These are phyloP conservation scores for Cinclus cinclus DNA, from an alignment of 2,113 vertebrate species.

Conservation along the genomic window DNA sequence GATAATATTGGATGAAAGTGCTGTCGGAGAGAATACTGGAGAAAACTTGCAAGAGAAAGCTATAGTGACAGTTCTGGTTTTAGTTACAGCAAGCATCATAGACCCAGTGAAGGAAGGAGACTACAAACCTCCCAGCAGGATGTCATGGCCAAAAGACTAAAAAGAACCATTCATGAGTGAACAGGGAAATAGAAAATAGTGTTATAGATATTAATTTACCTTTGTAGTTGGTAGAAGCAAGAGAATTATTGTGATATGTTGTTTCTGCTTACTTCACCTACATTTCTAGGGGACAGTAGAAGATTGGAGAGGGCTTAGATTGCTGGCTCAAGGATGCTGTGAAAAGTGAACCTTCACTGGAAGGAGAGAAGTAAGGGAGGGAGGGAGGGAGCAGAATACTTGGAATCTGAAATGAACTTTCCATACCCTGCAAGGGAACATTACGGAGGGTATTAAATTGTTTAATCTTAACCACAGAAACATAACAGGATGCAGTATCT, in stretches of 20 bases:
- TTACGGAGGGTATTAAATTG: neutral
- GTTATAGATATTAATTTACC: neutral
- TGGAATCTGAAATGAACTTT: neutral
- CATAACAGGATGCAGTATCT: neutral
- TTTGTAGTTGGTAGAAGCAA: neutral
- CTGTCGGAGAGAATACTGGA: conserved; percentile 43
- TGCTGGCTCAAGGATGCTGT: neutral
- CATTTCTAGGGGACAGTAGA: neutral
- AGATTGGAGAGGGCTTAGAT: neutral
- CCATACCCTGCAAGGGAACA: neutral
- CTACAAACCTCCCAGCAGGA: neutral
- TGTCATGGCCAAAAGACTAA: neutral
- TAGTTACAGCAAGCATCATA: neutral
- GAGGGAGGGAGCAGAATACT: neutral
- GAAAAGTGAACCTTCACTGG: neutral
- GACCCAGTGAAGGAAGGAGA: neutral
- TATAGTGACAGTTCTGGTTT: conserved; percentile 47
- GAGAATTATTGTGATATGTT: neutral
- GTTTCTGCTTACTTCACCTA: neutral
- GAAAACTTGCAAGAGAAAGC: conserved; percentile 26
- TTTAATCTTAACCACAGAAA: neutral
- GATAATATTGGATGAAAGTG: conserved; percentile 54
- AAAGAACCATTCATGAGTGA: neutral
- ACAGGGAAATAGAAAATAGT: neutral
- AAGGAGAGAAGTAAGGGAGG: neutral